Conservation (phyloP, 2,888 invertebrate genomes). For the Lagria hirta region DNA sequence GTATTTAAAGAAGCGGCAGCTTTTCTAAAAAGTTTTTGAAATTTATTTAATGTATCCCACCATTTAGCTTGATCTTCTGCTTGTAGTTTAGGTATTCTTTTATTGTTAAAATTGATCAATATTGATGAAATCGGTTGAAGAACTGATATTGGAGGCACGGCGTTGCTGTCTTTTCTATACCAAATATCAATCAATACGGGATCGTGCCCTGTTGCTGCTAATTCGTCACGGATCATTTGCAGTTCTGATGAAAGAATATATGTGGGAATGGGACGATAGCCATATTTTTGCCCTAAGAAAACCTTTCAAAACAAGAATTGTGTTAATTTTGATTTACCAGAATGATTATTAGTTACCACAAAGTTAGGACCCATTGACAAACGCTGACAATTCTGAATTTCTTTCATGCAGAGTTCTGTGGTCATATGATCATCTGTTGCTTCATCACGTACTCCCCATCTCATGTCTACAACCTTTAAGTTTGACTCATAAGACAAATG, state of each 20-base stretch:
- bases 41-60: constrained; percentile 96
- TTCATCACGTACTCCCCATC: constrained; percentile 98
- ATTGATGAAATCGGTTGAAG: constrained; percentile 97
- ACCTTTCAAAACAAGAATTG: no score
- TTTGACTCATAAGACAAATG: no score
- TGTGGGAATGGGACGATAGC: constrained; percentile 95
- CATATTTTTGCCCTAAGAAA: constrained; percentile 97
- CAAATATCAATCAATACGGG: constrained; percentile 84
- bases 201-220: constrained; percentile 80
- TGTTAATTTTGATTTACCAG: no score
- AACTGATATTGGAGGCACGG: constrained; percentile 92
- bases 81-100: constrained; percentile 93
- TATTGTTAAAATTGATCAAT: constrained; percentile 95
- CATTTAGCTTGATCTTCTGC: constrained; percentile 95
- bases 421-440: constrained; percentile 99
- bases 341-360: constrained; percentile 63
- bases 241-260: constrained; percentile 91
- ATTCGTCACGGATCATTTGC: constrained; percentile 81
- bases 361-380: constrained; percentile 98
- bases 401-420: constrained; percentile 95
- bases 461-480: constrained; percentile 93
- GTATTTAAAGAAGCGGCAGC: constrained; percentile 84
- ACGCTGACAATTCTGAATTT: constrained; percentile 96
- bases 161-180: constrained; percentile 96
- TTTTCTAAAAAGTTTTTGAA: constrained; percentile 92